Evolutionary conservation across 2,797 vertebrate species (phyloP).

Genomic region (Protosalanx chinensis): DNA sequence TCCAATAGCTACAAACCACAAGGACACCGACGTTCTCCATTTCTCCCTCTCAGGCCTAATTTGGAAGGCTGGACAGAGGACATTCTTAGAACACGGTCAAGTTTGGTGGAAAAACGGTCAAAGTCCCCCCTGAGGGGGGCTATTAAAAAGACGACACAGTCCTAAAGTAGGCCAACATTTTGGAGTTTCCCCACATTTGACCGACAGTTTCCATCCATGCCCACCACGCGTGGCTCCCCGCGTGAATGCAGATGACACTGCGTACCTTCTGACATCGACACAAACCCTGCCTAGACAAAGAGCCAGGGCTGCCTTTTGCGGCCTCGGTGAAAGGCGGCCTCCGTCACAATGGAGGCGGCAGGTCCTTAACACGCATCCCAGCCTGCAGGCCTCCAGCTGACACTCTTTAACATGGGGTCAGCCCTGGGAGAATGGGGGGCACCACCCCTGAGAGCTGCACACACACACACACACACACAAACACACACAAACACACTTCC

Average conservation of each 20-base stretch:
- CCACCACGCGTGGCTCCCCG: no score
- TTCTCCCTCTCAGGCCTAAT: no score
- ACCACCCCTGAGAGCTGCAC: constrained; percentile 67
- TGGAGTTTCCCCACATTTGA: no score
- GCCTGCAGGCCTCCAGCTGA: constrained; percentile 74
- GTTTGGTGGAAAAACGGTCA: no score
- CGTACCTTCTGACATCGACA: constrained; percentile 19
- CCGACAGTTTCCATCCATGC: no score
- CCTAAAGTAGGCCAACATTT: no score
- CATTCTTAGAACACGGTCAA: no score
- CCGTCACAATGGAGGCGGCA: constrained; percentile 71
- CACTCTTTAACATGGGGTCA: constrained; percentile 77
- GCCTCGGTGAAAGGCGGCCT: constrained; percentile 55
- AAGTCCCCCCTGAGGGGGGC: no score
- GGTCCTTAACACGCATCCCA: constrained; percentile 71
- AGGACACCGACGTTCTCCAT: background rate
- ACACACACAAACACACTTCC: background rate
- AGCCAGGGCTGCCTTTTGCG: constrained; percentile 65
- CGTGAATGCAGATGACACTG: constrained; percentile 1
- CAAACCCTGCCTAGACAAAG: constrained; percentile 58
- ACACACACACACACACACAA: constrained; percentile 29
- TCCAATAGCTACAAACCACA: background rate
- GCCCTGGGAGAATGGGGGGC: constrained; percentile 63
- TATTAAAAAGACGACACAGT: no score
- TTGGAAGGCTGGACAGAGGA: no score